These are phyloP conservation scores for Cataglyphis altisquamis DNA, from an alignment of 2,888 invertebrate genomes.

Conservation along the genomic window DNA sequence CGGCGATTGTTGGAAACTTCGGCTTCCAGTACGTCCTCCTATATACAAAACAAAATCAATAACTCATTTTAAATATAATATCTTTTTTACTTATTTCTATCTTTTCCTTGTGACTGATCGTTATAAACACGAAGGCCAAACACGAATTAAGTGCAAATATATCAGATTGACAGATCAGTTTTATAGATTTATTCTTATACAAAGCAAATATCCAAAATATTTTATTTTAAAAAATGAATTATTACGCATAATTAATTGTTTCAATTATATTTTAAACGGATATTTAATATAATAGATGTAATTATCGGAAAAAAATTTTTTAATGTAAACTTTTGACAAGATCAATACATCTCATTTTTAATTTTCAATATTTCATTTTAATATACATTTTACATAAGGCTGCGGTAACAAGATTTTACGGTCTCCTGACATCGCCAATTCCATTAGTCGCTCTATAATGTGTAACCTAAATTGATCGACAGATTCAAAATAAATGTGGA, in stretches of 20 bases:
- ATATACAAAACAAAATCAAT: conserved; percentile 49
- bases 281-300: background rate
- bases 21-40: conserved; percentile 30
- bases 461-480: conserved; percentile 15
- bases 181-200: background rate
- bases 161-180: background rate
- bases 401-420: conserved; percentile 22
- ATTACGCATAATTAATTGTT: background rate
- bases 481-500: conserved; percentile 3
- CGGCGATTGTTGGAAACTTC: conserved; percentile 54
- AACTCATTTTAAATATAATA: conserved; percentile 51
- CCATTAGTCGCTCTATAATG: conserved; percentile 20
- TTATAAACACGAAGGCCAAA: background rate
- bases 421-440: conserved; percentile 4
- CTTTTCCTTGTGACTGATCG: background rate
- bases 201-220: background rate
- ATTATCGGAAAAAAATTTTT: background rate
- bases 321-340: background rate
- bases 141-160: background rate
- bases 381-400: too few relatives aligned
- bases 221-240: background rate
- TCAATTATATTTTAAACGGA: background rate
- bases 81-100: conserved; percentile 1
- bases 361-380: too few relatives aligned
- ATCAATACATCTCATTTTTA: too few relatives aligned